Evolutionary conservation across 2,113 vertebrate species (phyloP).

Genomic region (Australoheros scitulus): DNA sequence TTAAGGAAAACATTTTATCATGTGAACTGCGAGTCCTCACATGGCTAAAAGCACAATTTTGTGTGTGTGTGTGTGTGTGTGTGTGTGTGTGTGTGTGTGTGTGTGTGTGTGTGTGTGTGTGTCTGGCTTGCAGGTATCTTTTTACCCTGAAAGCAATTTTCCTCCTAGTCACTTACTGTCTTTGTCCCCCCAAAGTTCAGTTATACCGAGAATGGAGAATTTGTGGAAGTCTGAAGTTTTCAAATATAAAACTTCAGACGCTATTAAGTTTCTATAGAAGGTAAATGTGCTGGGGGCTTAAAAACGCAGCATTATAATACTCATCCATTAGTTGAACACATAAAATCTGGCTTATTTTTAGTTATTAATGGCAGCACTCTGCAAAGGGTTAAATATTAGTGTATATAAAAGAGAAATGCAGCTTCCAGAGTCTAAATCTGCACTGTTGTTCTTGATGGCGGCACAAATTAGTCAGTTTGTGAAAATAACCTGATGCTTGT

Average conservation of each 20-base stretch:
- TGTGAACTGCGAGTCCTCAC: background rate
- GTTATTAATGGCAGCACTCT: background rate
- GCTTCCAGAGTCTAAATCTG: background rate
- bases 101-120: background rate
- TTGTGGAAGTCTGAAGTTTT: background rate
- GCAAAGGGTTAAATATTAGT: background rate
- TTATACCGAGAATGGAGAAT: background rate
- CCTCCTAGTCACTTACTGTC: background rate
- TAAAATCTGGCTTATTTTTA: background rate
- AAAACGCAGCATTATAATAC: background rate
- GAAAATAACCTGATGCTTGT: background rate
- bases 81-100: background rate
- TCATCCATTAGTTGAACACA: background rate
- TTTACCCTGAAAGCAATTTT: background rate
- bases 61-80: background rate
- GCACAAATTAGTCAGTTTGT: background rate
- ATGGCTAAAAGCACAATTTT: background rate
- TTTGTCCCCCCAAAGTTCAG: background rate
- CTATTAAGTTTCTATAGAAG: background rate
- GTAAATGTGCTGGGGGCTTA: background rate
- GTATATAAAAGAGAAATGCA: background rate
- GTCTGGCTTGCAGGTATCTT: background rate
- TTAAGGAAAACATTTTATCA: background rate
- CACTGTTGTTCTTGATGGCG: background rate
- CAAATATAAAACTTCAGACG: background rate